Percentiles rank a stretch among this genome's conserved stretches.
These are phyloP conservation scores for Ceramica pisi DNA, from an alignment of 2,888 invertebrate genomes.

Conservation along the genomic window DNA sequence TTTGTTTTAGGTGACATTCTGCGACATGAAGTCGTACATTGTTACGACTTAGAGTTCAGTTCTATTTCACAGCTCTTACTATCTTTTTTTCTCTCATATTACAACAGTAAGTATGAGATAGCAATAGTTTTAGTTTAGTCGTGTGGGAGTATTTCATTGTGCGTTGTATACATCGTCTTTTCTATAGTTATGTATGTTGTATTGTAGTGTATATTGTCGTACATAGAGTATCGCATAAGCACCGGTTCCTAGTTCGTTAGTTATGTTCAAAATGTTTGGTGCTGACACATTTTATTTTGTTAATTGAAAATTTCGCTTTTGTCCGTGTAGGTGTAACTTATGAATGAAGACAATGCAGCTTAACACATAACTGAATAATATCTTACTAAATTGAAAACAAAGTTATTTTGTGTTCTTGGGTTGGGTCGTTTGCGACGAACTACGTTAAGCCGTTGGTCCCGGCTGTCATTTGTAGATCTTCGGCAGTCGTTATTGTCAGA, in stretches of 20 bases:
- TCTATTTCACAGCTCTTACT: not conserved
- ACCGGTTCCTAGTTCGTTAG: conserved; percentile 80
- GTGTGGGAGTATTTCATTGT: not conserved
- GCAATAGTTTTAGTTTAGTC: not conserved
- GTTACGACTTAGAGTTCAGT: not conserved
- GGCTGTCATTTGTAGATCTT: no score
- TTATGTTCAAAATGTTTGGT: conserved; percentile 74
- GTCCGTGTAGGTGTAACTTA: conserved; percentile 45
- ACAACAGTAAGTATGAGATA: not conserved
- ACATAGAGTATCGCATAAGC: conserved; percentile 62
- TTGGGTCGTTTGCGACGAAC: not conserved
- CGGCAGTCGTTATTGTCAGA: no score
- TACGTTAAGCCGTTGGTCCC: no score
- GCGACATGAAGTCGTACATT: not conserved
- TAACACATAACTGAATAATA: not conserved
- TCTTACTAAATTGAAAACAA: not conserved
- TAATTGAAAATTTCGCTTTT: conserved; percentile 60
- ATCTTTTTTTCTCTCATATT: not conserved
- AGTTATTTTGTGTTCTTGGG: not conserved
- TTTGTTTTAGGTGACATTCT: not conserved
- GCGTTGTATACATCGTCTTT: not conserved
- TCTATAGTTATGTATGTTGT: conserved; percentile 15
- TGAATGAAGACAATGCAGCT: not conserved
- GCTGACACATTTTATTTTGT: conserved; percentile 76
- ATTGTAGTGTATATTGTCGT: conserved; percentile 50